Evolutionary conservation across 2,797 vertebrate genomes (phyloP).

Genomic region (Gephyroberyx darwinii): DNA sequence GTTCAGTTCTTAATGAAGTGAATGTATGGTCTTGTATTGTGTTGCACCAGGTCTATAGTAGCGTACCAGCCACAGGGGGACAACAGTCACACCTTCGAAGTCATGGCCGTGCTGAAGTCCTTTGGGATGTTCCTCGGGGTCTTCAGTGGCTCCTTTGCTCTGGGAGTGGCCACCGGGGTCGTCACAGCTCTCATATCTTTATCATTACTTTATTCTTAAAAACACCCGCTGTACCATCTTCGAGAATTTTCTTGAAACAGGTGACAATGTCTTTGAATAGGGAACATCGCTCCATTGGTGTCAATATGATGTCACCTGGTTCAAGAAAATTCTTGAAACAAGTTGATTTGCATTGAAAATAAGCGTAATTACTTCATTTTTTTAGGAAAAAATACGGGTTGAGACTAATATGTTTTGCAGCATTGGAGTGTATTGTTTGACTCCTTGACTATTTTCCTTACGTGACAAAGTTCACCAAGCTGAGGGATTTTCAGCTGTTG

Average conservation of each 20-base stretch:
- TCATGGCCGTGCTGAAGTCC: constrained; percentile 93
- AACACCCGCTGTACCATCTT: not conserved
- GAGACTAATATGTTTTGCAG: too few relatives aligned
- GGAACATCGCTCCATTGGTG: too few relatives aligned
- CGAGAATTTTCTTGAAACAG: not conserved
- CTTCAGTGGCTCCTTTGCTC: constrained; percentile 96
- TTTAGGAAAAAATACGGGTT: too few relatives aligned
- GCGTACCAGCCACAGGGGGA: constrained; percentile 93
- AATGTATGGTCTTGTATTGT: constrained; percentile 17
- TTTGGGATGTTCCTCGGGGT: constrained; percentile 95
- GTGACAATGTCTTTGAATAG: not conserved
- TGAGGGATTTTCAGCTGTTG: constrained; percentile 93
- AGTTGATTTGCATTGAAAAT: not conserved
- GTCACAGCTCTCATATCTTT: constrained; percentile 98
- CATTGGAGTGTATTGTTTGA: constrained; percentile 6
- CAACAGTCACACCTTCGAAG: constrained; percentile 96
- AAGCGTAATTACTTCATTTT: not conserved
- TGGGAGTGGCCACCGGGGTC: constrained; percentile 93
- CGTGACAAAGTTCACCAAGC: constrained; percentile 99
- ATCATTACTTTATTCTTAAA: not conserved
- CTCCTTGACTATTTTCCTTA: constrained; percentile 75
- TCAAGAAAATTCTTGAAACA: too few relatives aligned
- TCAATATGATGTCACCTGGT: too few relatives aligned
- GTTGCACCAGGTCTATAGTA: constrained; percentile 88
- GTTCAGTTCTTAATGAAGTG: not conserved